Conservation (phyloP, 2,113 vertebrate species). For the Acrocephalus kingi region DNA sequence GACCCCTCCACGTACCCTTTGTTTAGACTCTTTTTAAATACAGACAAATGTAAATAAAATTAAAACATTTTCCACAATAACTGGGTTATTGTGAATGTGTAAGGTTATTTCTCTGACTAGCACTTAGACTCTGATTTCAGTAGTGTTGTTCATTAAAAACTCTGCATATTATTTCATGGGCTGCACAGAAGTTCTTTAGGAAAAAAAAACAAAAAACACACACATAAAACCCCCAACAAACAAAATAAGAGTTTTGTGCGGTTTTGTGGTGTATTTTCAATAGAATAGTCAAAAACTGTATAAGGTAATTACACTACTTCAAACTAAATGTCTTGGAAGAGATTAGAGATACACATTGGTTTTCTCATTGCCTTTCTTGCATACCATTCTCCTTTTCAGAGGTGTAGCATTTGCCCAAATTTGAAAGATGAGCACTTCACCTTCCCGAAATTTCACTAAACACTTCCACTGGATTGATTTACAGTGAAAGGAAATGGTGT, state of each 20-base stretch:
- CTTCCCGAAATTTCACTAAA: neutral
- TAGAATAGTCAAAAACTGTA: neutral
- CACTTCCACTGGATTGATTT: neutral
- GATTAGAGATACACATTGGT: neutral
- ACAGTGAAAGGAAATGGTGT: neutral
- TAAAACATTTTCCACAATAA: neutral
- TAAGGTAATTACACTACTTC: neutral
- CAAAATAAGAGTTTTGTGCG: neutral
- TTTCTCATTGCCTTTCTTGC: neutral
- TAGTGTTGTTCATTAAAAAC: slow-evolving; percentile 8
- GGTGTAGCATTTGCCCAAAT: neutral
- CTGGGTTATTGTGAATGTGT: neutral
- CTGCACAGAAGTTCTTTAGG: neutral
- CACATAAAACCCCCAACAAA: neutral
- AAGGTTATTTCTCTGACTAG: neutral
- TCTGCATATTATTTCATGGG: neutral
- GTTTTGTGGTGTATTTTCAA: neutral
- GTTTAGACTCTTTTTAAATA: neutral
- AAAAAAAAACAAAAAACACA: neutral
- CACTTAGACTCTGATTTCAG: slow-evolving; percentile 12
- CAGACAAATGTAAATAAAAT: slow-evolving; percentile 8
- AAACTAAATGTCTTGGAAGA: slow-evolving; percentile 29
- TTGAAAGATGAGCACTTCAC: neutral
- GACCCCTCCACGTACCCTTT: neutral
- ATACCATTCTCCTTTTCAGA: neutral